Percentiles rank a stretch among this genome's conserved stretches.
Evolutionary conservation across 2,113 vertebrate genomes (phyloP).

Genomic region (Scomber colias): DNA sequence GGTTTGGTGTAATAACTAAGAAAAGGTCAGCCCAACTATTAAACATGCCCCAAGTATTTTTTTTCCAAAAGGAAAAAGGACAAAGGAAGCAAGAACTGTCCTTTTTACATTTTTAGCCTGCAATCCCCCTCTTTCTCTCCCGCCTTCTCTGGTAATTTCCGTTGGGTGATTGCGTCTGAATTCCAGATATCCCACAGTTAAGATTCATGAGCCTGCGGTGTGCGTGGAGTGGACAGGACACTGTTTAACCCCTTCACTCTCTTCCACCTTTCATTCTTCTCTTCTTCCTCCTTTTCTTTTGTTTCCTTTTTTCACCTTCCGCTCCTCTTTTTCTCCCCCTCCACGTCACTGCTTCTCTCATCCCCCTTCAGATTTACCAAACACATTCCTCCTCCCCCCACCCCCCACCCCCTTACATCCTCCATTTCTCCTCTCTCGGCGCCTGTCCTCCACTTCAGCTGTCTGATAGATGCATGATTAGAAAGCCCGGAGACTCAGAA

Average conservation of each 20-base stretch:
- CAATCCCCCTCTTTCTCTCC: not conserved
- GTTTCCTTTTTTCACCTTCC: not conserved
- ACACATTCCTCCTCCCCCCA: conserved; percentile 41
- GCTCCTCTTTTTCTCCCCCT: conserved; percentile 20
- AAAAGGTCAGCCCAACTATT: not conserved
- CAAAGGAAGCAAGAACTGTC: conserved; percentile 48
- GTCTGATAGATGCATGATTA: conserved; percentile 17
- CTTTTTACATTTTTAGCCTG: conserved; percentile 37
- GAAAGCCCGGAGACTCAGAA: not conserved
- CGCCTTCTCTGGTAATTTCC: conserved; percentile 67
- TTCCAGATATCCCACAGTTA: conserved; percentile 70
- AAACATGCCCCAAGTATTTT: not conserved
- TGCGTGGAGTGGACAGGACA: conserved; percentile 14
- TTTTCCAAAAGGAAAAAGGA: conserved; percentile 17
- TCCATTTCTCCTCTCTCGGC: conserved; percentile 24
- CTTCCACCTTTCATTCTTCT: conserved; percentile 34
- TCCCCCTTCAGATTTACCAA: conserved; percentile 24
- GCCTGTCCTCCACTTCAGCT: conserved; percentile 31
- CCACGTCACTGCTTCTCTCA: conserved; percentile 16
- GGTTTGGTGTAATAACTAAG: not conserved
- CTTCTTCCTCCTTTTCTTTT: conserved; percentile 9
- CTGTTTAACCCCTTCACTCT: conserved; percentile 15
- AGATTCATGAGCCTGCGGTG: conserved; percentile 55
- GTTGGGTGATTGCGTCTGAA: conserved; percentile 58
- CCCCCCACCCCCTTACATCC: conserved; percentile 23